A percentile compares a stretch with the other conserved stretches of the same genome.
Evolutionary conservation across 2,797 vertebrate genomes (phyloP).

Genomic region (Adelosebastes latens): DNA sequence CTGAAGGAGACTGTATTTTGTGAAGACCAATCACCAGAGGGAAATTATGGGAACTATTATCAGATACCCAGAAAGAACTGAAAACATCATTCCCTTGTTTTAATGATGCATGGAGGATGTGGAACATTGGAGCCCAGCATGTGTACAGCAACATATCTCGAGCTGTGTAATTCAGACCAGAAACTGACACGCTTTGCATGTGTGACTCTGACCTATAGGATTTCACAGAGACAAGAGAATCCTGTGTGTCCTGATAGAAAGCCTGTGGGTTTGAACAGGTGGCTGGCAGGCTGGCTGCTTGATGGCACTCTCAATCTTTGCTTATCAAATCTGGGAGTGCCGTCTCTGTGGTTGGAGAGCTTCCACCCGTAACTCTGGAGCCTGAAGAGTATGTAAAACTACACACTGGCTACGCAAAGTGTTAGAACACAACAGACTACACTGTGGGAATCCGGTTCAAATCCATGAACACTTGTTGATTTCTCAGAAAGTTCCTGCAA

Average conservation of each 20-base stretch:
- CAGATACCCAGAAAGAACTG: slow-evolving; percentile 44
- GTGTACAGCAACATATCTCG: slow-evolving; percentile 45
- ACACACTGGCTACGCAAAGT: not conserved
- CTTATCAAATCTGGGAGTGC: slow-evolving; percentile 72
- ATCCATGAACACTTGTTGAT: not conserved
- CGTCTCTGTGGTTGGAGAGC: slow-evolving; percentile 49
- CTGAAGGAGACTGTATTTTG: not conserved
- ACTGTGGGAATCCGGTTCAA: not conserved
- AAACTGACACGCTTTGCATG: slow-evolving; percentile 59
- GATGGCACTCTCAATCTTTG: slow-evolving; percentile 61
- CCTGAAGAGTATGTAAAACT: slow-evolving; percentile 3
- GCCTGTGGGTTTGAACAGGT: slow-evolving; percentile 63
- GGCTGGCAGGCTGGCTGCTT: slow-evolving; percentile 50
- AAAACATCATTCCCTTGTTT: slow-evolving; percentile 68
- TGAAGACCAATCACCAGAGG: slow-evolving; percentile 6
- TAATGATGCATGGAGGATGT: slow-evolving; percentile 68
- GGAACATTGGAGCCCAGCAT: slow-evolving; percentile 55
- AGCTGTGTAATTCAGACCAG: slow-evolving; percentile 64
- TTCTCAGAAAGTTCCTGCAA: not conserved
- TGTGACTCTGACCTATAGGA: slow-evolving; percentile 62
- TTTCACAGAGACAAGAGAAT: slow-evolving; percentile 70
- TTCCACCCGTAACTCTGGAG: slow-evolving; percentile 13
- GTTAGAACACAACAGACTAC: not conserved
- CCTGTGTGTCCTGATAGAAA: slow-evolving; percentile 49
- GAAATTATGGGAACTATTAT: slow-evolving; percentile 61